These are phyloP conservation scores for Gonocerus acuteangulatus DNA, from an alignment of 2,888 invertebrate species.

Conservation along the genomic window DNA sequence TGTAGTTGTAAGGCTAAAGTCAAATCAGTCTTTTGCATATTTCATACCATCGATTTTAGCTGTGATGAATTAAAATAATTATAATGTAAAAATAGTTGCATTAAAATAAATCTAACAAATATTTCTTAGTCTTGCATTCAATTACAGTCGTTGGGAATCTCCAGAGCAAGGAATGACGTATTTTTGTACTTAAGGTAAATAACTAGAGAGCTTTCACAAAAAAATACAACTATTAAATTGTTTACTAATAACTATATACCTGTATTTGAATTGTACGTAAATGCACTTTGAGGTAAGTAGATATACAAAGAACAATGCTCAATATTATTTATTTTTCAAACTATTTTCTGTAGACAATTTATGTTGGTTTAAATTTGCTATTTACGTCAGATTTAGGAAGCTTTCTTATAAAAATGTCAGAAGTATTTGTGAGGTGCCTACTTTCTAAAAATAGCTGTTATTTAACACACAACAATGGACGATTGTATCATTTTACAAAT, in stretches of 20 bases:
- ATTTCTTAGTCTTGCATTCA: slow-evolving; percentile 13
- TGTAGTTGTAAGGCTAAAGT: slow-evolving; percentile 33
- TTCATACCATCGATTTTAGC: slow-evolving; percentile 31
- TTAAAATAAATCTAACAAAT: slow-evolving; percentile 12
- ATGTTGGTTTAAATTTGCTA: not conserved
- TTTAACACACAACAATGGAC: slow-evolving; percentile 29
- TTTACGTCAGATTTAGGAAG: slow-evolving; percentile 20
- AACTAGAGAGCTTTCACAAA: slow-evolving; percentile 26
- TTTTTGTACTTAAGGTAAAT: slow-evolving; percentile 27
- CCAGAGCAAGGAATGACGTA: slow-evolving; percentile 19
- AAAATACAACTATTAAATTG: slow-evolving; percentile 25
- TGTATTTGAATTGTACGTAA: slow-evolving; percentile 35
- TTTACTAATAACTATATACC: slow-evolving; percentile 30
- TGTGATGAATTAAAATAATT: not conserved
- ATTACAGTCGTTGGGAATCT: slow-evolving; percentile 20
- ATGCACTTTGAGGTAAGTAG: slow-evolving; percentile 35
- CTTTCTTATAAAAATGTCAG: slow-evolving; percentile 24
- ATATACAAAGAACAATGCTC: slow-evolving; percentile 14
- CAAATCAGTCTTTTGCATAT: slow-evolving; percentile 35
- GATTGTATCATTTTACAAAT: slow-evolving; percentile 34
- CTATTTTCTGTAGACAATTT: not conserved
- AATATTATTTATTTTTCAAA: slow-evolving; percentile 1
- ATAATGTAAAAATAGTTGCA: slow-evolving; percentile 15
- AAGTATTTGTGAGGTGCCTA: slow-evolving; percentile 23
- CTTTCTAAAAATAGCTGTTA: slow-evolving; percentile 20